Percentiles rank a stretch among this genome's conserved stretches.
Conservation (phyloP, 1,140 invertebrate genomes). For the Rhizoglyphus robini region DNA sequence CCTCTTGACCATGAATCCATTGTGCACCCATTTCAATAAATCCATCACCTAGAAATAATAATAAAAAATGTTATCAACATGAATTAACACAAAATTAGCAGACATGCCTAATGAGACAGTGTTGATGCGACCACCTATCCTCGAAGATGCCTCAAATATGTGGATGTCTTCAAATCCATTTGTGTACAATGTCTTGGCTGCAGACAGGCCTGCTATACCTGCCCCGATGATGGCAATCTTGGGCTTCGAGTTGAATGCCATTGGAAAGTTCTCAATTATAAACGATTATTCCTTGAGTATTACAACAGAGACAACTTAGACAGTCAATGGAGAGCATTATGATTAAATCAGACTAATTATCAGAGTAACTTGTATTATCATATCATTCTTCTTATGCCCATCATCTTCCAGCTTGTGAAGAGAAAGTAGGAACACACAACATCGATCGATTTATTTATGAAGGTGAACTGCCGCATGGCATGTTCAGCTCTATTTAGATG, state of each 20-base stretch:
- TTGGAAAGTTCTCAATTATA: neutral
- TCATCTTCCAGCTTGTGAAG: too few relatives aligned
- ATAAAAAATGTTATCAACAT: neutral
- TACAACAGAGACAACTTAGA: too few relatives aligned
- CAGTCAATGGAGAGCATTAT: too few relatives aligned
- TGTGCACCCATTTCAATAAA: slow-evolving; percentile 38
- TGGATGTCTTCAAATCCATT: slow-evolving; percentile 31
- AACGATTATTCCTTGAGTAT: too few relatives aligned
- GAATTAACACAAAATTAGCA: neutral
- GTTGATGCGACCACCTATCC: slow-evolving; percentile 37
- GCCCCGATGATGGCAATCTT: slow-evolving; percentile 34
- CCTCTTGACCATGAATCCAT: slow-evolving; percentile 38
- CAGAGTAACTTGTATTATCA: too few relatives aligned
- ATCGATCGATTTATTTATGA: too few relatives aligned
- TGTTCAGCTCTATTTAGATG: too few relatives aligned
- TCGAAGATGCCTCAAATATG: slow-evolving; percentile 36
- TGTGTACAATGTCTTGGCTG: slow-evolving; percentile 33
- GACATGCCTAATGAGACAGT: slow-evolving; percentile 23
- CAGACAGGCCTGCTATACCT: slow-evolving; percentile 37
- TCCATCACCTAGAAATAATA: slow-evolving; percentile 22
- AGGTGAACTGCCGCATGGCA: too few relatives aligned
- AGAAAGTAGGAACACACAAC: too few relatives aligned
- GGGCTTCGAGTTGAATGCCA: neutral
- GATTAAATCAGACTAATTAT: too few relatives aligned
- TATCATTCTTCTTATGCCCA: too few relatives aligned